Conservation (phyloP, 1,140 invertebrate species). For the Maniola jurtina region DNA sequence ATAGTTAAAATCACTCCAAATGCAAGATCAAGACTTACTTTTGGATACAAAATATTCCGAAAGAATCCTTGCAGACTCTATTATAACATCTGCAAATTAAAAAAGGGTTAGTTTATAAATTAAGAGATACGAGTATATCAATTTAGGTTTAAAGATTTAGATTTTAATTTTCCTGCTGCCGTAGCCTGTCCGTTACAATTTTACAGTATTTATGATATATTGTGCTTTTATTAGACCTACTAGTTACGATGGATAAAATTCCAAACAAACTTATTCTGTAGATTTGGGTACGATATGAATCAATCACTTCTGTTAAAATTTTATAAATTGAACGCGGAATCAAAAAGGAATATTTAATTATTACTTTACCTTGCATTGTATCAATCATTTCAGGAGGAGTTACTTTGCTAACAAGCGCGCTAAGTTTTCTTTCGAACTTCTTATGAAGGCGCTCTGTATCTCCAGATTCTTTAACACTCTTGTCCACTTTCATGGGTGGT, state of each 20-base stretch:
- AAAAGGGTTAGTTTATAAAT: background rate
- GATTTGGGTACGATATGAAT: too few species aligned
- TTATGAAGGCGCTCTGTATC: conserved; percentile 58
- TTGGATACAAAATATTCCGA: conserved; percentile 58
- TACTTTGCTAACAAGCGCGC: conserved; percentile 41
- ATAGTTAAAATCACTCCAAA: background rate
- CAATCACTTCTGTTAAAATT: too few species aligned
- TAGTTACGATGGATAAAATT: too few species aligned
- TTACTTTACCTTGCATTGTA: conserved; percentile 57
- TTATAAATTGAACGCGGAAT: background rate
- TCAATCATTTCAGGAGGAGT: conserved; percentile 50
- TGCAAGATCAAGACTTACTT: conserved; percentile 46
- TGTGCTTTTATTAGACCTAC: too few species aligned
- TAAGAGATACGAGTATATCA: background rate
- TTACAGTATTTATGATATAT: too few species aligned
- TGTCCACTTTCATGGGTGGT: conserved; percentile 49
- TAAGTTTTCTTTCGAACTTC: conserved; percentile 63
- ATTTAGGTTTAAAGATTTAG: too few species aligned
- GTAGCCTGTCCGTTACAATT: too few species aligned
- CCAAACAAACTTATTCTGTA: too few species aligned
- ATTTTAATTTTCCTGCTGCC: too few species aligned
- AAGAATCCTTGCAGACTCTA: conserved; percentile 55
- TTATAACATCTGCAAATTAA: conserved; percentile 50
- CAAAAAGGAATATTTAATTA: background rate
- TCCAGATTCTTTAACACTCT: conserved; percentile 53